These are phyloP conservation scores for Sitophilus oryzae DNA, from an alignment of 1,140 invertebrate genomes.

Conservation along the genomic window DNA sequence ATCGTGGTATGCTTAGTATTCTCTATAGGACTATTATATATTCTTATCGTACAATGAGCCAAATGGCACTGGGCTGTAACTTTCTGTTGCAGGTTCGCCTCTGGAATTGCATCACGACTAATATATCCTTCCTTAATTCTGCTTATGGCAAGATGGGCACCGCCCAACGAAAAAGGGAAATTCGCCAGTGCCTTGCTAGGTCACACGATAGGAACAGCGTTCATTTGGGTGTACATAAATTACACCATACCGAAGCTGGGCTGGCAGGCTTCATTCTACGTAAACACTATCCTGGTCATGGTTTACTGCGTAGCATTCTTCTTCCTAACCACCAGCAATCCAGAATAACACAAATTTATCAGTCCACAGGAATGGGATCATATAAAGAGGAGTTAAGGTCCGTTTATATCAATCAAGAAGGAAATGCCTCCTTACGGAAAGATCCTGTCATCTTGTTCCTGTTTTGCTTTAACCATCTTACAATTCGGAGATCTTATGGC, in stretches of 20 bases:
- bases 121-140: too few species aligned
- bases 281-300: constrained; percentile 9
- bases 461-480: constrained; percentile 57
- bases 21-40: constrained; percentile 11
- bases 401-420: constrained; percentile 49
- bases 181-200: constrained; percentile 68
- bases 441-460: constrained; percentile 57
- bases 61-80: constrained; percentile 10
- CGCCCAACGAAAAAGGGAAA: constrained; percentile 68
- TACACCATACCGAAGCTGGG: constrained; percentile 56
- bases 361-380: constrained; percentile 66
- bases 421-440: constrained; percentile 51
- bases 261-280: constrained; percentile 54
- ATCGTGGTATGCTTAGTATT: constrained; percentile 12
- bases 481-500: constrained; percentile 69
- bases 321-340: constrained; percentile 59
- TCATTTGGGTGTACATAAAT: constrained; percentile 67
- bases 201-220: constrained; percentile 67
- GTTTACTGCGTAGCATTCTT: constrained; percentile 16
- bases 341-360: constrained; percentile 67
- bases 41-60: constrained; percentile 6
- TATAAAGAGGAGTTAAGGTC: constrained; percentile 59
- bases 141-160: too few species aligned
- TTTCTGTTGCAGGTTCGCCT: constrained; percentile 13
- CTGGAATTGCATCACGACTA: constrained; percentile 62